phyloP scores from a whole-genome alignment of 2,113 vertebrate species.

The Delphinus delphis region DNA sequence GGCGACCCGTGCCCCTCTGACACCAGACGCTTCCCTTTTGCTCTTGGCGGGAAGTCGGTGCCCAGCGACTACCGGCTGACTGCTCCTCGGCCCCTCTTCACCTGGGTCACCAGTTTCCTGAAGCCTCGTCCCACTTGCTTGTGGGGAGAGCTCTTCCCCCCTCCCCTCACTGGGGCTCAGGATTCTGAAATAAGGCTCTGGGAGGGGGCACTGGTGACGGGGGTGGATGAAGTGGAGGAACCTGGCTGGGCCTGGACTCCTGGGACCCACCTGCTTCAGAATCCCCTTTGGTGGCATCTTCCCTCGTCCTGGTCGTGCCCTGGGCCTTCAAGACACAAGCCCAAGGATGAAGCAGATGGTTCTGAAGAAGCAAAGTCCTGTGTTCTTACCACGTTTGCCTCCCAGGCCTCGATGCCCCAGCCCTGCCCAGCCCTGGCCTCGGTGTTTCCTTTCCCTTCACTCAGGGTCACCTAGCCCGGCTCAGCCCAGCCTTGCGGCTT shows the following conservation, averaged over 20 bases:
- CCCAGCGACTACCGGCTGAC: not conserved
- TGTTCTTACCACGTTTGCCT: not conserved
- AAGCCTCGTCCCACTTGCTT: not conserved
- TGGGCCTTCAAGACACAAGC: not conserved
- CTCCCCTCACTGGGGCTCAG: not conserved
- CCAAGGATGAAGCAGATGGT: not conserved
- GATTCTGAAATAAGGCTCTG: not conserved
- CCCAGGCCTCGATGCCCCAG: not conserved
- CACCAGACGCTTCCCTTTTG: slow-evolving; percentile 17
- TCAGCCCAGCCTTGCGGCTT: not conserved
- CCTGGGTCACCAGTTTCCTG: not conserved
- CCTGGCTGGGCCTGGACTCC: not conserved
- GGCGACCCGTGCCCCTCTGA: not conserved
- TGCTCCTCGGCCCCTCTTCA: not conserved
- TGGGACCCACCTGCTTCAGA: not conserved
- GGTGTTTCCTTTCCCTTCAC: slow-evolving; percentile 34
- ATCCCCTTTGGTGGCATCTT: not conserved
- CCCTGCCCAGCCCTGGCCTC: not conserved
- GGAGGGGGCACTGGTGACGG: rapidly evolving
- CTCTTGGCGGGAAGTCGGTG: not conserved
- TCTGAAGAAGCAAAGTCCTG: not conserved
- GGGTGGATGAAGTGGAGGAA: no score
- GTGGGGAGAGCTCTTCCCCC: not conserved
- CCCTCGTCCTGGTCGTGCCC: not conserved
- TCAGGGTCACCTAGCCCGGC: not conserved